Base-by-base conservation (phyloP, 2,113 vertebrate genomes). In the Elephantulus edwardii region DNA sequence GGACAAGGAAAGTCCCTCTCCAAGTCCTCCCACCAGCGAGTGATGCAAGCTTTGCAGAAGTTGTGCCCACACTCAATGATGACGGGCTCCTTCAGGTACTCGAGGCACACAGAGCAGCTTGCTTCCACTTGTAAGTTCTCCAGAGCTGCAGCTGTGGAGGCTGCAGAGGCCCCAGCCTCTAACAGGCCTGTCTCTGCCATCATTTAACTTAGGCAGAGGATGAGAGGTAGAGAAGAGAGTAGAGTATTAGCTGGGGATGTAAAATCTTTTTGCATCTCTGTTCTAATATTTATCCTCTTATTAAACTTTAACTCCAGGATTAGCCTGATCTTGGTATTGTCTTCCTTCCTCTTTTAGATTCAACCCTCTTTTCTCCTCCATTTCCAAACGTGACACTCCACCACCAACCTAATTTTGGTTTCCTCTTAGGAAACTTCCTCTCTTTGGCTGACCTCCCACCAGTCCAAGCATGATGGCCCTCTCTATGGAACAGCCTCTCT, bases 61-160 rank as follows among this genome's bases (percentile, higher is more conserved):
- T 98, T 99, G 96, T 99, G 98, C 78, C 98, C 98, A 8, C 98
- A 99, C 35, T 98, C 98, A 68, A 99, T 95, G 14, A 98, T 98
- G 72, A 99, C 98, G 0, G 98, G 98, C 91, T 98, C 97, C 96
- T 98, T 98, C 93, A 99, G 98, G 35, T 99, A 98, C 85, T 99
- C 98, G 96, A 98, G 93, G 91, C 98, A 99, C 95, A 99, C 98
- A 71, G 98, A 98, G 88, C 98, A 99, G 88, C 98, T 99, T 8
- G 98, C 97, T 78, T 99, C 98, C 62, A 97, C 98, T 77, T 95
- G 97, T n/a, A 97, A 91, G 92, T 95, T 97, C 91, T 95, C 96
- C 94, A 97, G 92, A 50, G 95, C 96, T 1, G 96, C 91, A 48
- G 95, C 96, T 33, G 96, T 96, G 66, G 95, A 95, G 38, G 96